Conservation (phyloP, 2,888 invertebrate genomes). For the Tetranychus piercei region DNA sequence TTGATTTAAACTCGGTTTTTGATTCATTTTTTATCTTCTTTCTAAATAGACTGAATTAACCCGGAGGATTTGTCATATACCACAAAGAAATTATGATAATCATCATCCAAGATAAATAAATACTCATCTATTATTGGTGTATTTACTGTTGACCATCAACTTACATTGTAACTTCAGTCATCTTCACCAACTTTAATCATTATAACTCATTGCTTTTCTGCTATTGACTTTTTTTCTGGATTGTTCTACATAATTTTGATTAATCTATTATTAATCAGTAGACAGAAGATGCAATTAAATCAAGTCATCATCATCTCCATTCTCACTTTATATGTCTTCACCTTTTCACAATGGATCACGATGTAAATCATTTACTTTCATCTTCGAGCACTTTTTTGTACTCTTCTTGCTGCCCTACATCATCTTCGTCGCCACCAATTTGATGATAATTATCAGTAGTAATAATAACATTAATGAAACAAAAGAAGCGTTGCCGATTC, state of each 20-base stretch:
- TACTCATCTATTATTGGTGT: neutral
- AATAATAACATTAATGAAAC: neutral
- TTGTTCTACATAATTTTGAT: too few relatives aligned
- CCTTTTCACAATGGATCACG: neutral
- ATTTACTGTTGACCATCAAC: neutral
- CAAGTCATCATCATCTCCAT: neutral
- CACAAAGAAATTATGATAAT: neutral
- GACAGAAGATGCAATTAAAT: neutral
- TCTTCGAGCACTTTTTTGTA: neutral
- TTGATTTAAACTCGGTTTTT: neutral
- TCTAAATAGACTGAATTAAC: neutral
- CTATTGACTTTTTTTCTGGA: too few relatives aligned
- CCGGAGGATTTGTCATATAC: neutral
- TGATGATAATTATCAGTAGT: neutral
- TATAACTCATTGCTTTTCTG: too few relatives aligned
- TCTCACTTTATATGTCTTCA: neutral
- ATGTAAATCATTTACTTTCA: neutral
- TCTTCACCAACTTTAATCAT: neutral
- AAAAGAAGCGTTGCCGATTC: neutral
- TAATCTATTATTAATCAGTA: too few relatives aligned
- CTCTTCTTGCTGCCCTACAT: neutral
- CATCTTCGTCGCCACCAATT: neutral
- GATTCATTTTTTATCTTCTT: neutral
- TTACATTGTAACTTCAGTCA: neutral
- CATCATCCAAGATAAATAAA: neutral